phyloP scores from a whole-genome alignment of 1,140 invertebrate species.

The Diprion similis region DNA sequence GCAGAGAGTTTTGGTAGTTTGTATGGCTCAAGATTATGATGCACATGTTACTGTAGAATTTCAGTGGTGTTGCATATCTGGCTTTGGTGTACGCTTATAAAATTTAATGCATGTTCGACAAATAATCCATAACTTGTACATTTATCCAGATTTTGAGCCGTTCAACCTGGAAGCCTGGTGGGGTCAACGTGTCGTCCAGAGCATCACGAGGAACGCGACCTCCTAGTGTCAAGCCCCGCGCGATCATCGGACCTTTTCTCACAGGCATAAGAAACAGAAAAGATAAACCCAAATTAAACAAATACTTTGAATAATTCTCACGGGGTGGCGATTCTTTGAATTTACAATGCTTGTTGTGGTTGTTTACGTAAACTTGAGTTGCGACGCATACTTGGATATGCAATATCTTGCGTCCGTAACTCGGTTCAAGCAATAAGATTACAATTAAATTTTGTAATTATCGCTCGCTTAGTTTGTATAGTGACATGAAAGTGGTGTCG shows the following conservation, averaged over 20 bases:
- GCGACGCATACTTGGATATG: no score
- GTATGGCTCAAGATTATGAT: no score
- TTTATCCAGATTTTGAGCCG: slow-evolving; percentile 64
- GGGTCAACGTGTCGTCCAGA: slow-evolving; percentile 66
- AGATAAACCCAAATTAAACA: slow-evolving; percentile 28
- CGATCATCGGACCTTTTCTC: slow-evolving; percentile 53
- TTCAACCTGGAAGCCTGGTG: slow-evolving; percentile 70
- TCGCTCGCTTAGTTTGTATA: no score
- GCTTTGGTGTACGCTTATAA: not conserved
- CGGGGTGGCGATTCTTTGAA: not conserved
- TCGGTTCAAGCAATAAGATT: no score
- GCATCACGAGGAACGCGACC: slow-evolving; percentile 54
- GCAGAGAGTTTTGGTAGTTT: no score
- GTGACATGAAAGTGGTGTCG: no score
- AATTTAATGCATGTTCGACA: slow-evolving; percentile 1
- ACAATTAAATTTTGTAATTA: no score
- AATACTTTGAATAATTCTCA: not conserved
- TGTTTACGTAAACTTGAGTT: no score
- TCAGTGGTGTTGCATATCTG: no score
- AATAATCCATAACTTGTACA: not conserved
- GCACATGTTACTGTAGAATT: no score
- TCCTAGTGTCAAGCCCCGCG: slow-evolving; percentile 57
- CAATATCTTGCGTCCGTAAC: no score
- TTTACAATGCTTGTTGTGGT: no score
- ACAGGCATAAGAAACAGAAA: slow-evolving; percentile 57